A percentile compares a stretch with the other conserved stretches of the same genome.
Conservation (phyloP, 2,797 vertebrate species). For the Morelia viridis region DNA sequence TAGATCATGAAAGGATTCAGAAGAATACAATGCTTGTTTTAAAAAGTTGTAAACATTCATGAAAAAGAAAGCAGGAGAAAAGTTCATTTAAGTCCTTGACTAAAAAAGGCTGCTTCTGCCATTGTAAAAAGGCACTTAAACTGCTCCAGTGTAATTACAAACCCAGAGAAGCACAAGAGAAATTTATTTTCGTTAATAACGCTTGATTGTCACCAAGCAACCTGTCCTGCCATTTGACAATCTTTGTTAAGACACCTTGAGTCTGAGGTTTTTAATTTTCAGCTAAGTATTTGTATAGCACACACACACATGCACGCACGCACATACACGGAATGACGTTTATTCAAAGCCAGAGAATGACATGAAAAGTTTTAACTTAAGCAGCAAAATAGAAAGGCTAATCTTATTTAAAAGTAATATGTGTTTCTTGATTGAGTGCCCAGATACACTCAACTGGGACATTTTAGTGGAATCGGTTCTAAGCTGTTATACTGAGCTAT, state of each 20-base stretch:
- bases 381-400: constrained; percentile 83
- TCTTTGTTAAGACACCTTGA: constrained; percentile 73
- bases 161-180: constrained; percentile 68
- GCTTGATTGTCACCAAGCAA: constrained; percentile 73
- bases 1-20: constrained; percentile 19
- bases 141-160: constrained; percentile 68
- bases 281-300: constrained; percentile 74
- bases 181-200: constrained; percentile 76
- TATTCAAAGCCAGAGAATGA: constrained; percentile 82
- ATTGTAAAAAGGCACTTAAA: constrained; percentile 54
- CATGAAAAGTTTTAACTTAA: constrained; percentile 85
- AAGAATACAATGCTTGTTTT: constrained; percentile 47
- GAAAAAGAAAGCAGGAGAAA: background rate
- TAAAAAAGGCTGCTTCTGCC: constrained; percentile 66
- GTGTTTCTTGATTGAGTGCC: constrained; percentile 82
- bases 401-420: constrained; percentile 85
- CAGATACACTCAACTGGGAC: constrained; percentile 80
- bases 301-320: background rate
- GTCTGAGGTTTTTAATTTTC: constrained; percentile 79
- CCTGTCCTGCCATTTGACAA: constrained; percentile 66
- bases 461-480: constrained; percentile 78
- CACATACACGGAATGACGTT: constrained; percentile 66
- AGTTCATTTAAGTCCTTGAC: constrained; percentile 55
- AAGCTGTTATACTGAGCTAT: constrained; percentile 78
- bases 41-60: constrained; percentile 51